phyloP scores from a whole-genome alignment of 2,888 invertebrate species.

The Baronia brevicornis region DNA sequence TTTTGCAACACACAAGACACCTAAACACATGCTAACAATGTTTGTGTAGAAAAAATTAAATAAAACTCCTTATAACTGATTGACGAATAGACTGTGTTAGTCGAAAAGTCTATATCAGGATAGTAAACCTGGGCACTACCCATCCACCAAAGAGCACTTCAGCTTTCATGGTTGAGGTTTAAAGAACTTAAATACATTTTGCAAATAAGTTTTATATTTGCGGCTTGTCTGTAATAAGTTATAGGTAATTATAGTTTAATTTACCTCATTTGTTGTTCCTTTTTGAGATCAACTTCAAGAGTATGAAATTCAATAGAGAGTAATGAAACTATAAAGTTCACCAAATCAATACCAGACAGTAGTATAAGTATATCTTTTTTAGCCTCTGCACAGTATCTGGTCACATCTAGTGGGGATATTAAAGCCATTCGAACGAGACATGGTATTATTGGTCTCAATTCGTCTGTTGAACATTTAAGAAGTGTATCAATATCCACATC shows the following conservation, averaged over 20 bases:
- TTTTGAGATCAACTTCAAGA: conserved; percentile 92
- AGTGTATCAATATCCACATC: conserved; percentile 86
- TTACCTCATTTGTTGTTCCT: conserved; percentile 91
- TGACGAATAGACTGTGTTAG: too few relatives aligned
- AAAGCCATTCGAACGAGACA: conserved; percentile 95
- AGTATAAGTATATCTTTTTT: conserved; percentile 92
- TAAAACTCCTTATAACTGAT: too few relatives aligned
- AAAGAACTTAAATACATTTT: too few relatives aligned
- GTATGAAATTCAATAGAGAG: conserved; percentile 96
- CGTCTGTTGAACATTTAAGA: conserved; percentile 82
- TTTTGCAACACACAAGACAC: too few relatives aligned
- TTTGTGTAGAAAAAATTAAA: too few relatives aligned
- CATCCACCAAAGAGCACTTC: too few relatives aligned
- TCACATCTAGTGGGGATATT: conserved; percentile 88
- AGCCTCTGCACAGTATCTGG: conserved; percentile 86
- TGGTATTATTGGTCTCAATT: conserved; percentile 92
- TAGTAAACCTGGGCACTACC: too few relatives aligned
- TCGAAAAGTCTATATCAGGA: too few relatives aligned
- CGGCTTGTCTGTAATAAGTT: too few relatives aligned
- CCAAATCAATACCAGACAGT: conserved; percentile 92
- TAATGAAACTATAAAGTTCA: conserved; percentile 94
- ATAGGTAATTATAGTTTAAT: conserved; percentile 16
- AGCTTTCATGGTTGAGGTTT: too few relatives aligned
- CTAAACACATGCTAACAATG: too few relatives aligned
- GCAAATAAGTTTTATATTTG: too few relatives aligned